These are phyloP conservation scores for Peromyscus melanophrys DNA, from an alignment of 2,797 vertebrate genomes.

Conservation along the genomic window DNA sequence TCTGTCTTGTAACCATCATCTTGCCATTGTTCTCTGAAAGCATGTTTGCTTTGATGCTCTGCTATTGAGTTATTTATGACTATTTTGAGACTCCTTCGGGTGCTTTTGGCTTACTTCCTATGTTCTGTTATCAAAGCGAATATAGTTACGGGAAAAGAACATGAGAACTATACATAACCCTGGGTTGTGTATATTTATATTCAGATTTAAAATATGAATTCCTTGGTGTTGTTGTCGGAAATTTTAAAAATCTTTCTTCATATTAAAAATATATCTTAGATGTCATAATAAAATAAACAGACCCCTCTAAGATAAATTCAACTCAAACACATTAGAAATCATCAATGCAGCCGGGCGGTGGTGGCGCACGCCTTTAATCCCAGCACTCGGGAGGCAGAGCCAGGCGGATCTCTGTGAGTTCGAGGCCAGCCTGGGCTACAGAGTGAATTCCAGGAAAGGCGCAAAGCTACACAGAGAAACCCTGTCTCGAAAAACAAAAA, in stretches of 20 bases:
- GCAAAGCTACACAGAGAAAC: no score
- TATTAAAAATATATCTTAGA: constrained; percentile 33
- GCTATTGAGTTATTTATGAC: constrained; percentile 51
- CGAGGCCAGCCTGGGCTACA: no score
- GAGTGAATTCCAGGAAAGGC: no score
- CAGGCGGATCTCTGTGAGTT: no score
- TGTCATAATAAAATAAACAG: not conserved
- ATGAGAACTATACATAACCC: not conserved
- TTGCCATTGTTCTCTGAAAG: constrained; percentile 47
- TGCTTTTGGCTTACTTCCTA: constrained; percentile 8
- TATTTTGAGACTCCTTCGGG: constrained; percentile 44
- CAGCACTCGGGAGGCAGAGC: no score
- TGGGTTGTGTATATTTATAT: not conserved
- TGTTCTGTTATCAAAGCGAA: not conserved
- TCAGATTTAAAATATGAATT: constrained; percentile 41
- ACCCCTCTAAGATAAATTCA: not conserved
- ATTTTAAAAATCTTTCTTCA: constrained; percentile 4
- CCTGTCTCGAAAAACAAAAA: no score
- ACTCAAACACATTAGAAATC: not conserved
- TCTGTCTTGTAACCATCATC: not conserved
- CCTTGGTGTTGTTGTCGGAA: not conserved
- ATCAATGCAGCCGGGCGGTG: no score
- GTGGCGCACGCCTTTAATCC: no score
- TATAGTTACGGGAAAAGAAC: constrained; percentile 31
- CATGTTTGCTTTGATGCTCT: constrained; percentile 71